phyloP scores from a whole-genome alignment of 1,140 invertebrate species.

The Macrocentrus cingulum region DNA sequence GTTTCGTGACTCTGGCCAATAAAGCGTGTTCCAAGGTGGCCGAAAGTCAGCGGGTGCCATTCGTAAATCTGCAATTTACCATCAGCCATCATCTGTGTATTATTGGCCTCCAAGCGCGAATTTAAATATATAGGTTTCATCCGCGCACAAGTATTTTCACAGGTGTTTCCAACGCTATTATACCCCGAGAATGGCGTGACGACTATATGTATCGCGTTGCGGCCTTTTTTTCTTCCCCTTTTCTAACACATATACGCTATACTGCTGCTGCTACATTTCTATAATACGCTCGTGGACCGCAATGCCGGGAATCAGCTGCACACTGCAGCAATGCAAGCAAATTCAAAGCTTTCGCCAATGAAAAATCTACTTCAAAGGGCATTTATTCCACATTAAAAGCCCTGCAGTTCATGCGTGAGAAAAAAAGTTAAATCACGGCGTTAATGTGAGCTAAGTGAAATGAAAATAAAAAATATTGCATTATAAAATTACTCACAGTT shows the following conservation, averaged over 20 bases:
- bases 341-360: no score
- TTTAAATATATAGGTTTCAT: slow-evolving; percentile 8
- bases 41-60: slow-evolving; percentile 6
- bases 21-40: slow-evolving; percentile 1
- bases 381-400: no score
- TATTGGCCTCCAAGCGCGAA: background rate
- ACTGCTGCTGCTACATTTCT: background rate
- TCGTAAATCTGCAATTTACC: background rate
- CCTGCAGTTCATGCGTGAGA: no score
- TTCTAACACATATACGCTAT: no score
- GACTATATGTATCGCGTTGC: slow-evolving; percentile 18
- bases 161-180: slow-evolving; percentile 25
- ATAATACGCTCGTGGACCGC: background rate
- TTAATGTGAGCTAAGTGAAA: no score
- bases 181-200: slow-evolving; percentile 19
- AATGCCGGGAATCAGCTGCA: background rate
- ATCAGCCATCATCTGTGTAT: background rate
- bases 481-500: background rate
- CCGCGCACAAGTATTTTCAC: slow-evolving; percentile 15
- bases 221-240: background rate
- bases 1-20: slow-evolving; percentile 14
- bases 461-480: no score
- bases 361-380: no score
- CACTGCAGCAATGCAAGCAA: slow-evolving; percentile 11
- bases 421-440: no score